Evolutionary conservation across 2,113 vertebrate species (phyloP).

Genomic region (Apistogramma diplotaenia): DNA sequence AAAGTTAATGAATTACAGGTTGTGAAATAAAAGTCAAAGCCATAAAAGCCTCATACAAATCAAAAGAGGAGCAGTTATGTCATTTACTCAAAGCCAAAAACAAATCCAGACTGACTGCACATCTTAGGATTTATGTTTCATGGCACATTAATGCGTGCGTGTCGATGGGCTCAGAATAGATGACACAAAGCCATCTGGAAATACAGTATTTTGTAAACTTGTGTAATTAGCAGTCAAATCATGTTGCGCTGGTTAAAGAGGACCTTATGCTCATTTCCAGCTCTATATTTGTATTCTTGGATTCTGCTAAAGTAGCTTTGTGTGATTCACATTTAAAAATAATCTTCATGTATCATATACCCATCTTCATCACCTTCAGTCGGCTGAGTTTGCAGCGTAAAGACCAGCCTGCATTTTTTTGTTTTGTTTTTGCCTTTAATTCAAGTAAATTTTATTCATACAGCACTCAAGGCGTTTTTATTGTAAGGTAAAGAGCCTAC

Average conservation of each 20-base stretch:
- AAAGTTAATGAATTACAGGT: constrained; percentile 49
- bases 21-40: constrained; percentile 16
- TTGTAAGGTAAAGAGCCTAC: too few relatives aligned
- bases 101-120: neutral
- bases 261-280: neutral
- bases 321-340: neutral
- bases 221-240: neutral
- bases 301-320: neutral
- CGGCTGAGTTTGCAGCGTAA: too few relatives aligned
- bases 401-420: too few relatives aligned
- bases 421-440: too few relatives aligned
- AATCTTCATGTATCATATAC: neutral
- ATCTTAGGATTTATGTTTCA: neutral
- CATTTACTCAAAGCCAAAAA: neutral
- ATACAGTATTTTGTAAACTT: neutral
- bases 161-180: neutral
- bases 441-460: too few relatives aligned
- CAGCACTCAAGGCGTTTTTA: too few relatives aligned
- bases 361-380: neutral
- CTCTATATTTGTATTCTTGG: neutral
- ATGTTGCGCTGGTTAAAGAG: neutral
- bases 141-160: neutral
- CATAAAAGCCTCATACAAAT: constrained; percentile 31
- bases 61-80: neutral
- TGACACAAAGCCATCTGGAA: neutral